Conservation (phyloP, 2,888 invertebrate genomes). For the Stenodera caucasica region DNA sequence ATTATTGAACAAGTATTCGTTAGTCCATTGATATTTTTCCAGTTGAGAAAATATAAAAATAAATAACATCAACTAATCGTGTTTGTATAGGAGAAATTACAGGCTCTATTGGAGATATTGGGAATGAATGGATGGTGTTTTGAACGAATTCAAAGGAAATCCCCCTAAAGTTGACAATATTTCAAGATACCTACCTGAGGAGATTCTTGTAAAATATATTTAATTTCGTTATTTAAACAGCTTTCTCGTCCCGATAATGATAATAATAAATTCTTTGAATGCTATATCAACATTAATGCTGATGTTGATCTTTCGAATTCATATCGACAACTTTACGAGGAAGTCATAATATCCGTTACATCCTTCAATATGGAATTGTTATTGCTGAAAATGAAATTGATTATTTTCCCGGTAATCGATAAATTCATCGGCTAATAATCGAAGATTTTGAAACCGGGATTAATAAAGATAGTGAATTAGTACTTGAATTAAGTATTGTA, state of each 20-base stretch:
- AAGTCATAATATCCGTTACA: background rate
- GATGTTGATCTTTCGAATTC: slow-evolving; percentile 5
- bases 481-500: background rate
- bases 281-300: background rate
- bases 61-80: no score
- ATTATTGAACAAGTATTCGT: no score
- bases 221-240: slow-evolving; percentile 11
- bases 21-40: no score
- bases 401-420: background rate
- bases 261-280: slow-evolving; percentile 11
- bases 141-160: slow-evolving; percentile 3
- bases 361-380: no score
- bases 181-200: background rate
- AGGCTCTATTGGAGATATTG: background rate
- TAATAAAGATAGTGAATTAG: background rate
- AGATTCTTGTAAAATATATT: slow-evolving; percentile 4
- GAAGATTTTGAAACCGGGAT: background rate
- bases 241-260: slow-evolving; percentile 8
- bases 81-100: no score
- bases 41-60: no score
- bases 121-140: background rate
- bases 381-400: no score
- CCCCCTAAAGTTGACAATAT: background rate
- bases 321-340: background rate
- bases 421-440: background rate